Conservation (phyloP, 2,888 invertebrate genomes). For the Bhutanitis thaidina region DNA sequence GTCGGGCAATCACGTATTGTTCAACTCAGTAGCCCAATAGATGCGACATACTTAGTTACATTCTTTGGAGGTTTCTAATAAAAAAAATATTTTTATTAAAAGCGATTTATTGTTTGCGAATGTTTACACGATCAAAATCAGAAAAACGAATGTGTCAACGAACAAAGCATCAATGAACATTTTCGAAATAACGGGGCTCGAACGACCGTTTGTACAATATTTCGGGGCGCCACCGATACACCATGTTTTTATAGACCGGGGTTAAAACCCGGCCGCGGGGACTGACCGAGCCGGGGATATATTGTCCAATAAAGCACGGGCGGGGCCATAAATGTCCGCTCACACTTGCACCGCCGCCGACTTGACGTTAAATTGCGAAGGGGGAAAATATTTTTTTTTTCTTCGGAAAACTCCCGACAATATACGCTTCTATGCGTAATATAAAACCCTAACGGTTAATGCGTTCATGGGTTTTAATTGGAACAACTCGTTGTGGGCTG, state of each 20-base stretch:
- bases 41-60: too few species aligned
- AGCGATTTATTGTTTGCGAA: too few species aligned
- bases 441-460: neutral
- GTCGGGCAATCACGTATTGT: too few species aligned
- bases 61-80: too few species aligned
- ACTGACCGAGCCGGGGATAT: constrained; percentile 51
- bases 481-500: too few species aligned
- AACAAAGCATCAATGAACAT: constrained; percentile 8
- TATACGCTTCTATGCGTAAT: constrained; percentile 17
- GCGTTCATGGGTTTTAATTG: too few species aligned
- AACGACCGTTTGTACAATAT: constrained; percentile 12
- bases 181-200: neutral
- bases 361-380: constrained; percentile 54
- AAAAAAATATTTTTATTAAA: too few species aligned
- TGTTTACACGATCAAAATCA: too few species aligned
- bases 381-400: constrained; percentile 38
- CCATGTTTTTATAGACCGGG: constrained; percentile 51
- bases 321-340: constrained; percentile 55
- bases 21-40: too few species aligned
- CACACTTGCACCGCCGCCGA: constrained; percentile 39
- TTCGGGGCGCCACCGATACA: constrained; percentile 3
- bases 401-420: constrained; percentile 5
- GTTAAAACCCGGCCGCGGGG: constrained; percentile 41
- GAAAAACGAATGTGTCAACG: neutral
- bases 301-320: constrained; percentile 67